Evolutionary conservation across 2,113 vertebrate species (phyloP), one percentile per base, ranked within the genome.

Genomic region (Pollachius pollachius): DNA sequence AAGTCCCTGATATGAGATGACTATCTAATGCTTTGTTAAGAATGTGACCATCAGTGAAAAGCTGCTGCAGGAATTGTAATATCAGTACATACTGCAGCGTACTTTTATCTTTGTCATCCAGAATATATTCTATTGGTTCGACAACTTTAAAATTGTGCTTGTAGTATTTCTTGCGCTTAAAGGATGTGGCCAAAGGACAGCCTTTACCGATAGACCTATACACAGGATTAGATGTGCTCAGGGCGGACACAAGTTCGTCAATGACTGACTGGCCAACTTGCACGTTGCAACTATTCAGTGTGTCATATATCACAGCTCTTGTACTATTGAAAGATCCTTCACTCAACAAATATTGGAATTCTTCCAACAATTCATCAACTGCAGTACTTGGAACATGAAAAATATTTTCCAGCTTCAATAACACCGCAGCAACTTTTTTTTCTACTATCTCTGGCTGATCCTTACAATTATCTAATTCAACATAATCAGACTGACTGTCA

Each of bases 71-170:
- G 61, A 34, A 64, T 68, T 67, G 69, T 18, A 81, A 66, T 52
- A 85, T 6, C 23, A 77, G 76, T 13, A 85, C 72, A 73, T 81
- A 85, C 58, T 83, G 76, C 69, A 76, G 78, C 41, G 68, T 81
- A 54, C 0, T 72, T 2, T 77, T 81, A 37, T 78, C 62, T 61
- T 72, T 85, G 11, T 21, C 13, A 74, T 86, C 70, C 57, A 82
- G 71, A 2, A 80, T 52, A 30, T 82, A 82, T 60, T 81, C 59
- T 63, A 75, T 41, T 21, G 81, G 79, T n/a, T n/a, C n/a, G n/a
- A n/a, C n/a, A n/a, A n/a, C n/a, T n/a, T n/a, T n/a, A n/a, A n/a
- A n/a, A n/a, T n/a, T n/a, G n/a, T n/a, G n/a, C n/a, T n/a, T n/a
- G n/a, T n/a, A n/a, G n/a, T n/a, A n/a, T n/a, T n/a, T n/a, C n/a